Percentiles rank a stretch among this genome's conserved stretches.
Evolutionary conservation across 2,113 vertebrate species (phyloP).

Genomic region (Megaptera novaeangliae): DNA sequence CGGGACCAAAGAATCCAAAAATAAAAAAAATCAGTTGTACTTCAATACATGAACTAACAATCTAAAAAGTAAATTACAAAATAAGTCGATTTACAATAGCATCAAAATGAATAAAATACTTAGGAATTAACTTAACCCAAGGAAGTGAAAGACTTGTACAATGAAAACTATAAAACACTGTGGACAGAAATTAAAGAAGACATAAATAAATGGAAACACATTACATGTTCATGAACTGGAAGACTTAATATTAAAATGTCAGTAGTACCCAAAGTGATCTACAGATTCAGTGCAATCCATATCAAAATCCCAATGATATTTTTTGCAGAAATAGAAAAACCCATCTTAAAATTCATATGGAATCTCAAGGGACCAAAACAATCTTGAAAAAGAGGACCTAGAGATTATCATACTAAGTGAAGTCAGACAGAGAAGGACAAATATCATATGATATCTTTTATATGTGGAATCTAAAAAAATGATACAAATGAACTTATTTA

Average conservation of each 20-base stretch:
- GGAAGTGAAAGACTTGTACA: no score
- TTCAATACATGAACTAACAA: background rate
- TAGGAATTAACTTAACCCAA: no score
- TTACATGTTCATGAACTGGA: background rate
- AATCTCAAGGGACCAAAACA: background rate
- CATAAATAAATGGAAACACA: background rate
- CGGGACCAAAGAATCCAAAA: no score
- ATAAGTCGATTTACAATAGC: background rate
- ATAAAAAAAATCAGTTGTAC: background rate
- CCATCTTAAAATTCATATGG: background rate
- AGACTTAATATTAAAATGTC: background rate
- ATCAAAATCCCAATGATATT: background rate
- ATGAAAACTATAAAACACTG: no score
- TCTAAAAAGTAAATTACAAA: background rate
- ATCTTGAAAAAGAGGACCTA: background rate
- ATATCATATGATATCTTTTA: background rate
- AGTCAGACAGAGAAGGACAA: background rate
- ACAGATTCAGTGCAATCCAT: background rate
- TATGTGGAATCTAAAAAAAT: background rate
- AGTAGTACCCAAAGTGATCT: background rate
- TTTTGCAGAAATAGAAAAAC: background rate
- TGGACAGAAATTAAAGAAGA: no score
- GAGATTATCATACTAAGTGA: background rate
- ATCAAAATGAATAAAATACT: no score
- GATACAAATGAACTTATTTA: background rate